Conservation (phyloP, 1,140 invertebrate genomes). For the Drosophila pruinosa region DNA sequence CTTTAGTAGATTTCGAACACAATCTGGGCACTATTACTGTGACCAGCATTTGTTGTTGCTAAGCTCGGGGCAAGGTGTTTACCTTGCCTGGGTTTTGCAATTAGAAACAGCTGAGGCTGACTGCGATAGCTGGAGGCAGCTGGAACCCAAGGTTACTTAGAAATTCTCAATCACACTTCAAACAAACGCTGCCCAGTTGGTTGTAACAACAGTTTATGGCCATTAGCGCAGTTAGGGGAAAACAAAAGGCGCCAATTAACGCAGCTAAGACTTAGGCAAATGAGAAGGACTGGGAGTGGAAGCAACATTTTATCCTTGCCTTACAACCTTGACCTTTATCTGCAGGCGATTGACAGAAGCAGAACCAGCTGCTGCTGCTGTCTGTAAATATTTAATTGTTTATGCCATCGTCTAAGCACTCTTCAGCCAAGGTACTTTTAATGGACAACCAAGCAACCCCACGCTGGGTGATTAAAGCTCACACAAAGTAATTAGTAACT, state of each 20-base stretch:
- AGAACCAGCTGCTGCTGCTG: conserved; percentile 14
- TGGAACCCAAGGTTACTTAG: conserved; percentile 12
- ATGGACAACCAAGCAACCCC: conserved; percentile 48
- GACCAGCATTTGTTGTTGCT: neutral
- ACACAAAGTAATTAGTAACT: conserved; percentile 77
- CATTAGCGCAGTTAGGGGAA: conserved; percentile 63
- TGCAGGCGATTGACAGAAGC: conserved; percentile 40
- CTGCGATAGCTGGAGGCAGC: neutral
- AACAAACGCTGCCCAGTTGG: conserved; percentile 48
- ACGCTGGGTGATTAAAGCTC: conserved; percentile 56
- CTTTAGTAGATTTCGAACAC: too few relatives aligned
- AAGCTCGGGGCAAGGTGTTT: conserved; percentile 32
- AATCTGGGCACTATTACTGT: neutral
- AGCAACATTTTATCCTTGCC: conserved; percentile 13
- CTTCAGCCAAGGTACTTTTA: conserved; percentile 57
- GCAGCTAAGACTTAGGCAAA: conserved; percentile 55
- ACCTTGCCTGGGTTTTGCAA: conserved; percentile 44
- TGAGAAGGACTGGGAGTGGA: conserved; percentile 24
- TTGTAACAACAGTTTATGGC: conserved; percentile 51
- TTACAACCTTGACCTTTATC: conserved; percentile 75
- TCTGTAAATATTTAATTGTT: conserved; percentile 76
- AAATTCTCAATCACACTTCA: conserved; percentile 74
- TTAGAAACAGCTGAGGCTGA: conserved; percentile 32
- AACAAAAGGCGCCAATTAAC: conserved; percentile 78
- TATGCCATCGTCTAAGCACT: conserved; percentile 52